Evolutionary conservation across 2,113 vertebrate genomes (phyloP).

Genomic region (Periophthalmodon schlosseri): DNA sequence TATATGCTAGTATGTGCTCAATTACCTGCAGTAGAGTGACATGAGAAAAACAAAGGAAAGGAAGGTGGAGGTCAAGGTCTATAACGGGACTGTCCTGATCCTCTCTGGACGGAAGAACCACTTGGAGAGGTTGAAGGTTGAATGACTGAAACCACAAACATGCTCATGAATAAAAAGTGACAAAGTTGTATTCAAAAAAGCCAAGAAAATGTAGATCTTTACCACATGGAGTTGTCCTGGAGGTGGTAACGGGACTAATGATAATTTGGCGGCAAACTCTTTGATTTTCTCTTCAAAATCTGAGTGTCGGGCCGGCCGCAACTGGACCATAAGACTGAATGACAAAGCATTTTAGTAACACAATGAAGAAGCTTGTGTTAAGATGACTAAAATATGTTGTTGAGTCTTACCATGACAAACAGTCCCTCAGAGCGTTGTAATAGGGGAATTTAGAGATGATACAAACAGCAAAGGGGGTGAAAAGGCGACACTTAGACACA

Average conservation of each 20-base stretch:
- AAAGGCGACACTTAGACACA: constrained; percentile 69
- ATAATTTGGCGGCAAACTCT: constrained; percentile 92
- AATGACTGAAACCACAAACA: constrained; percentile 78
- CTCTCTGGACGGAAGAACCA: constrained; percentile 87
- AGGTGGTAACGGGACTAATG: constrained; percentile 88
- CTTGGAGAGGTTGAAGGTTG: constrained; percentile 86
- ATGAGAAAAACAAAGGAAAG: constrained; percentile 88
- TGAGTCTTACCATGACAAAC: constrained; percentile 87
- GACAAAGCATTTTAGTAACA: background rate
- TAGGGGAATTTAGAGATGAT: constrained; percentile 93
- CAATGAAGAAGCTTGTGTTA: background rate
- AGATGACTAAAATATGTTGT: background rate
- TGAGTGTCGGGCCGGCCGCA: constrained; percentile 79
- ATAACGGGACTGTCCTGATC: constrained; percentile 85
- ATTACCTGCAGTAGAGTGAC: constrained; percentile 87
- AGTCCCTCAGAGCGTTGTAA: constrained; percentile 91
- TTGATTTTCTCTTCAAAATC: constrained; percentile 87
- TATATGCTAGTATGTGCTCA: background rate
- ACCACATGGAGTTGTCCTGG: constrained; percentile 95
- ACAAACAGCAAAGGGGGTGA: constrained; percentile 83
- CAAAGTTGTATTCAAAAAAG: background rate
- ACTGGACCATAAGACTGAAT: constrained; percentile 82
- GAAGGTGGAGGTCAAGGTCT: constrained; percentile 92
- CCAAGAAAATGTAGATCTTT: constrained; percentile 39
- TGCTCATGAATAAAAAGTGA: background rate